Percentiles rank a stretch among this genome's conserved stretches.
Conservation (phyloP, 2,888 invertebrate species). For the Pseudococcus jackbeardsleyi region DNA sequence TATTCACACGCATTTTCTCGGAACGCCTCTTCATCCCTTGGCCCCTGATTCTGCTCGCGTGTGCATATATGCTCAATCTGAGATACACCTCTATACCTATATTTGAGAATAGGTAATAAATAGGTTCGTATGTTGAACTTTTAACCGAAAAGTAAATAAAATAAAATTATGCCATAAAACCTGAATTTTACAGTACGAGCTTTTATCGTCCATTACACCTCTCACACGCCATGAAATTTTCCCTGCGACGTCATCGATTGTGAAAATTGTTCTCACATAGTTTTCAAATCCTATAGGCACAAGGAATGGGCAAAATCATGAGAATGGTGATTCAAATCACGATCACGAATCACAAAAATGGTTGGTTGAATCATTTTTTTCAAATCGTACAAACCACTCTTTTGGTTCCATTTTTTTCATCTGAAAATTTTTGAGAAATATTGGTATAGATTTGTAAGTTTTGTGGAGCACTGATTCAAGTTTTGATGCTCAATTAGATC, state of each 20-base stretch:
- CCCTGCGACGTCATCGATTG: not conserved
- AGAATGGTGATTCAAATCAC: too few species aligned
- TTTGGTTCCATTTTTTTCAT: too few species aligned
- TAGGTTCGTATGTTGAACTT: not conserved
- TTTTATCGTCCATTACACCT: not conserved
- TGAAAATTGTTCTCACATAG: not conserved
- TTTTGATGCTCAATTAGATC: too few species aligned
- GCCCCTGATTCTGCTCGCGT: not conserved
- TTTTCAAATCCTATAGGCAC: not conserved
- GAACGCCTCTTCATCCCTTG: not conserved
- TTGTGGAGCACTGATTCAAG: too few species aligned
- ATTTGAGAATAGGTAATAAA: not conserved
- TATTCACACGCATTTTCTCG: conserved; percentile 19
- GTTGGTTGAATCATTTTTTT: too few species aligned
- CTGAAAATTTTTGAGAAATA: too few species aligned
- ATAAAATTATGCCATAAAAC: not conserved
- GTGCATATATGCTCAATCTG: not conserved
- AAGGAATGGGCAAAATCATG: too few species aligned
- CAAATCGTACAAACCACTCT: too few species aligned
- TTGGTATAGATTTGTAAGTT: too few species aligned
- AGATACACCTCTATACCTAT: not conserved
- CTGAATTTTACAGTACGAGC: not conserved
- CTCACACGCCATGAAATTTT: not conserved
- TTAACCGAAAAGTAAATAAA: not conserved
- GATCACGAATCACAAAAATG: too few species aligned